phyloP scores from a whole-genome alignment of 2,113 vertebrate genomes.

The Limanda limanda region DNA sequence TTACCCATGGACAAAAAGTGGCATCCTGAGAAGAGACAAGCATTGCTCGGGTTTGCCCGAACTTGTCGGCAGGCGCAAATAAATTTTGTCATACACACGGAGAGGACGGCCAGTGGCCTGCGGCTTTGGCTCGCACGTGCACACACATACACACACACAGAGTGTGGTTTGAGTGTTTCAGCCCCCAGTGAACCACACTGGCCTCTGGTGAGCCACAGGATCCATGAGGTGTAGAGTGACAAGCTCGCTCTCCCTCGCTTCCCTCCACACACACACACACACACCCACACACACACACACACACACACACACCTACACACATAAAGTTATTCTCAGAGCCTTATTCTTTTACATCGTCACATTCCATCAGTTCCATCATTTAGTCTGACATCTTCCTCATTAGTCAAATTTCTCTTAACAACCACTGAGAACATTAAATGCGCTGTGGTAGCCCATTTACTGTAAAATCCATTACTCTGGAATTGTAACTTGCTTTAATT shows the following conservation, averaged over 20 bases:
- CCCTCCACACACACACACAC: slow-evolving; percentile 3
- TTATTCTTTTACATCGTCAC: background rate
- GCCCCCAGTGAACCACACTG: slow-evolving; percentile 78
- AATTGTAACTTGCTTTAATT: background rate
- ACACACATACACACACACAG: slow-evolving; percentile 1
- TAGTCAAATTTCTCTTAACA: background rate
- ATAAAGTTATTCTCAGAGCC: background rate
- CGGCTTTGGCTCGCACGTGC: slow-evolving; percentile 48
- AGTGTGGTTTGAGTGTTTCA: slow-evolving; percentile 79
- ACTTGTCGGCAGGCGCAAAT: slow-evolving; percentile 11
- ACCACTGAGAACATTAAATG: background rate
- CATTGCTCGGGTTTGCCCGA: background rate
- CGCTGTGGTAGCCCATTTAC: background rate
- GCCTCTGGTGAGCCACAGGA: slow-evolving; percentile 81
- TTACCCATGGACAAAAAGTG: background rate
- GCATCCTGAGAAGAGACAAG: background rate
- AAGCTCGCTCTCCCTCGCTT: slow-evolving; percentile 27
- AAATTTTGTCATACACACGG: slow-evolving; percentile 49
- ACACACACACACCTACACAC: slow-evolving; percentile 17
- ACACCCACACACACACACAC: background rate
- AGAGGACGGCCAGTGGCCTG: slow-evolving; percentile 39
- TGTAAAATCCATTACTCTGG: background rate
- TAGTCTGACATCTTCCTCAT: too few relatives aligned
- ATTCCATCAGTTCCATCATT: too few relatives aligned
- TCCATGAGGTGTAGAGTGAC: slow-evolving; percentile 78